Percentiles rank a stretch among this genome's conserved stretches.
Conservation (phyloP, 2,113 vertebrate genomes). For the Otis tarda region DNA sequence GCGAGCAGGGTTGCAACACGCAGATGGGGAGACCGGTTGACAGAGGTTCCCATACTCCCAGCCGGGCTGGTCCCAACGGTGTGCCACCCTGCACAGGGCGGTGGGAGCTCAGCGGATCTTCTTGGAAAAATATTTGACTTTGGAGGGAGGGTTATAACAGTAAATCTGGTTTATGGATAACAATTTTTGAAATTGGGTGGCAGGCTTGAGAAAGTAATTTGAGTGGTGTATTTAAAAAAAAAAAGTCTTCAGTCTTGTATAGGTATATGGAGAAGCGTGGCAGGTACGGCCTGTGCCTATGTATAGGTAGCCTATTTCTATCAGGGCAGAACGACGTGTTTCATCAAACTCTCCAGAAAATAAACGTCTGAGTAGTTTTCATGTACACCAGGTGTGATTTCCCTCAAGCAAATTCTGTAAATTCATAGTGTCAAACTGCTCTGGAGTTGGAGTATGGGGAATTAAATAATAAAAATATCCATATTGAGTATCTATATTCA, state of each 20-base stretch:
- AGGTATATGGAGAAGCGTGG: not conserved
- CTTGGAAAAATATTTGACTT: not conserved
- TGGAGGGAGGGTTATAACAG: not conserved
- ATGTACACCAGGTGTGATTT: not conserved
- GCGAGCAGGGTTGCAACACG: accelerated
- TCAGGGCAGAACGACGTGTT: not conserved
- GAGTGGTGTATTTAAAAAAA: not conserved
- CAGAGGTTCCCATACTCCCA: not conserved
- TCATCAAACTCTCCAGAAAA: not conserved
- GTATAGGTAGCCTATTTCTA: not conserved
- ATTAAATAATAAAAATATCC: not conserved
- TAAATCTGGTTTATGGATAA: not conserved
- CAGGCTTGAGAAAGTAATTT: not conserved
- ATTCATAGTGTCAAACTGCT: not conserved
- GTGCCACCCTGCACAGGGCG: accelerated
- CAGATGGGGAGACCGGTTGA: not conserved
- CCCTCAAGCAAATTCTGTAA: not conserved
- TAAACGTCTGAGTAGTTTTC: not conserved
- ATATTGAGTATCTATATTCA: not conserved
- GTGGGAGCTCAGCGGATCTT: not conserved
- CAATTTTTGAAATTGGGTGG: not conserved
- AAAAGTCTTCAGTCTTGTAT: not conserved
- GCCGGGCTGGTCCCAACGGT: accelerated
- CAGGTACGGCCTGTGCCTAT: not conserved
- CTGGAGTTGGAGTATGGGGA: not conserved